Percentiles rank a stretch among this genome's conserved stretches.
phyloP scores from a whole-genome alignment of 2,797 vertebrate genomes.

The Emys orbicularis region DNA sequence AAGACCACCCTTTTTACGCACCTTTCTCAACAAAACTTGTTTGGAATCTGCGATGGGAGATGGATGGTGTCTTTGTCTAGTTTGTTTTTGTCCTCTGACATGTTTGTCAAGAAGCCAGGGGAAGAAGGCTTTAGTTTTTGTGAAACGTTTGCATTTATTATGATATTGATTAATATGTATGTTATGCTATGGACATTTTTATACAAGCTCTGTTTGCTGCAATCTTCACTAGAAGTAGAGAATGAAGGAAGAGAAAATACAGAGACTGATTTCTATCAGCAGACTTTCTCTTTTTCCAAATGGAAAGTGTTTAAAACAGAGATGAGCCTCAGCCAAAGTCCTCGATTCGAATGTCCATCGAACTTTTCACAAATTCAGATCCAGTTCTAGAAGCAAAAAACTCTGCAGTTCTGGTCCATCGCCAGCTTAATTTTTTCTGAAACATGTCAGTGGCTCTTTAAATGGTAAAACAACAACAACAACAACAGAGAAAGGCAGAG shows the following conservation, averaged over 20 bases:
- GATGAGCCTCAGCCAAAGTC: neutral
- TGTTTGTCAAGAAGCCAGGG: neutral
- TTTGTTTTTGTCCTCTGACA: too few species aligned
- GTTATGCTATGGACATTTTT: neutral
- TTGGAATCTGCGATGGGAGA: neutral
- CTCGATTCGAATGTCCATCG: neutral
- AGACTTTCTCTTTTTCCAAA: neutral
- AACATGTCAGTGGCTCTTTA: slow-evolving; percentile 13
- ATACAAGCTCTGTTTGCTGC: neutral
- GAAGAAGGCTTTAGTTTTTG: neutral
- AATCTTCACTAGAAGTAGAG: neutral
- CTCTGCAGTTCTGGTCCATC: neutral
- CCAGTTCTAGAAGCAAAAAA: neutral
- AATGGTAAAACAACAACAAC: slow-evolving; percentile 30
- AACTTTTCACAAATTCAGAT: neutral
- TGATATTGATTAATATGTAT: neutral
- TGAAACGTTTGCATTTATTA: neutral
- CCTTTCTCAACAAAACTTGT: neutral
- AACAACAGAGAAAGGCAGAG: neutral
- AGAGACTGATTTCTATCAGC: neutral
- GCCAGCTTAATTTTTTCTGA: neutral
- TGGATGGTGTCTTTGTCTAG: neutral
- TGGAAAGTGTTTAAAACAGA: slow-evolving; percentile 1
- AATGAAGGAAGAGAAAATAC: neutral
- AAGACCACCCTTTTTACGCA: neutral